A percentile compares a stretch with the other conserved stretches of the same genome.
Evolutionary conservation across 2,888 invertebrate genomes (phyloP).

Genomic region (Cecidostiba fungosa): DNA sequence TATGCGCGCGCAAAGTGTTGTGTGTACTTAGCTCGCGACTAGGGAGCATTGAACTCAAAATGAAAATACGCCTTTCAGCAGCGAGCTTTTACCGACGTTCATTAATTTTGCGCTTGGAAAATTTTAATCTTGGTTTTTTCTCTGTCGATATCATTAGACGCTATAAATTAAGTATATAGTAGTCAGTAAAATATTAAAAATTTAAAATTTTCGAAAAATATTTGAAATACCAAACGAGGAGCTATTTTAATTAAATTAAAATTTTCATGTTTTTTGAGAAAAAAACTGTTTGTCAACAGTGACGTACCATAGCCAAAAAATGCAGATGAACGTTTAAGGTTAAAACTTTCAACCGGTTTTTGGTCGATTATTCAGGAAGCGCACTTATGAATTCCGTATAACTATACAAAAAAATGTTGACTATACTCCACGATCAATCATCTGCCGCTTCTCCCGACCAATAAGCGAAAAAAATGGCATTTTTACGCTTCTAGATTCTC

Average conservation of each 20-base stretch:
- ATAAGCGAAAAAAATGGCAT: neutral
- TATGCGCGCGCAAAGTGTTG: neutral
- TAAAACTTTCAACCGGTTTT: neutral
- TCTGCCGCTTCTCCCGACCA: no score
- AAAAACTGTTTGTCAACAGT: neutral
- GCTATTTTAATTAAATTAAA: no score
- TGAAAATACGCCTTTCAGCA: conserved; percentile 2
- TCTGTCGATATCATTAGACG: no score
- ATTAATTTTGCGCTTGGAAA: neutral
- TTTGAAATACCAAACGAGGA: no score
- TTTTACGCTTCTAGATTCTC: neutral
- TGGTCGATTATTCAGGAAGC: neutral
- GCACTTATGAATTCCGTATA: neutral
- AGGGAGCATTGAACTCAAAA: conserved; percentile 39
- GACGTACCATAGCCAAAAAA: neutral
- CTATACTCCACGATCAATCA: neutral
- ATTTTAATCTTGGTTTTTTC: neutral
- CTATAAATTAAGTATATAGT: no score
- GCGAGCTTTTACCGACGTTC: neutral
- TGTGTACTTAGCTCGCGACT: neutral
- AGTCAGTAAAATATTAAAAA: no score
- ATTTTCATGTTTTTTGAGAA: neutral
- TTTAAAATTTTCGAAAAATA: no score
- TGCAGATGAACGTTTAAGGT: neutral
- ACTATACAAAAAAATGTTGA: neutral